Percentiles rank a stretch among this genome's conserved stretches.
phyloP scores from a whole-genome alignment of 2,797 vertebrate genomes.

The Eulemur coronatus region DNA sequence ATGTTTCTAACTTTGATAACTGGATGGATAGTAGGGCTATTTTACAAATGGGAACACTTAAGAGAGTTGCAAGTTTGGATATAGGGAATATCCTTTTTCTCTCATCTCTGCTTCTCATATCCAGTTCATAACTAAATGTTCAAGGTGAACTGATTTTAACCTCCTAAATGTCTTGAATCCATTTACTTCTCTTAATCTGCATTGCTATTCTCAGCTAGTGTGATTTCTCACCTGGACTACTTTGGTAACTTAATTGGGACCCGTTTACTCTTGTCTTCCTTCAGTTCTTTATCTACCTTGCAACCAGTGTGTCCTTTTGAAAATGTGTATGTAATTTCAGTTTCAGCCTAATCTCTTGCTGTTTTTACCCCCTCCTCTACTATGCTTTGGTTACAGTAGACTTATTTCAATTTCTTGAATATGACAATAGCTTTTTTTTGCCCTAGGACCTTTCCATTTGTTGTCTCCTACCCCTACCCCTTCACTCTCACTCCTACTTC shows the following conservation, averaged over 20 bases:
- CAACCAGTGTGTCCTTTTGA: background rate
- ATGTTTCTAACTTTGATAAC: conserved; percentile 21
- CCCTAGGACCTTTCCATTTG: background rate
- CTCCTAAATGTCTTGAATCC: background rate
- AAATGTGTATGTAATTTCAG: background rate
- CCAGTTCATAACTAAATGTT: conserved; percentile 17
- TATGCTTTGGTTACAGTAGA: background rate
- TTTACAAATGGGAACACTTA: background rate
- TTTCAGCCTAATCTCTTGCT: background rate
- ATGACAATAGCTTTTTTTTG: background rate
- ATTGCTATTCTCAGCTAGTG: background rate
- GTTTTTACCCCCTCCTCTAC: background rate
- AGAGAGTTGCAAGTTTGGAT: background rate
- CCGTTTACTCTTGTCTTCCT: background rate
- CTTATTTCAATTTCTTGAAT: conserved; percentile 9
- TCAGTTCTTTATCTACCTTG: background rate
- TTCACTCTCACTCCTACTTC: background rate
- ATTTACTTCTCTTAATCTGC: background rate
- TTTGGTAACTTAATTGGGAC: background rate
- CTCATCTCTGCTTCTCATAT: background rate
- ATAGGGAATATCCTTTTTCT: background rate
- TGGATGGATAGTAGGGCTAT: background rate
- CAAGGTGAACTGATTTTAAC: background rate
- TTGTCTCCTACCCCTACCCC: background rate
- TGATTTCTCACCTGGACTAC: background rate